Evolutionary conservation across 2,888 invertebrate genomes (phyloP).

Genomic region (Melitaea athalia): DNA sequence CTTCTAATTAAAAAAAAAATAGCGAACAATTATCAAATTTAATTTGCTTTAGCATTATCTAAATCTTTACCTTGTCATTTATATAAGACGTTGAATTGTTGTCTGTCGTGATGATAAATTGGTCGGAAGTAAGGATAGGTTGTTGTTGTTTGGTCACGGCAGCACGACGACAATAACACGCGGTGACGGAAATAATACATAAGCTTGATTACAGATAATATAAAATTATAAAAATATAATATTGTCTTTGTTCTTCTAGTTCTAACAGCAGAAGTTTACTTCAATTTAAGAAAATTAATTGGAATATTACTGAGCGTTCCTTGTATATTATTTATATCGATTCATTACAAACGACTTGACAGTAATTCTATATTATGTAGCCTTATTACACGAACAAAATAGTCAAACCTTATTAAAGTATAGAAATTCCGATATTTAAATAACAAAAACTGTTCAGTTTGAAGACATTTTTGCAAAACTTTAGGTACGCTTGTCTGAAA

Average conservation of each 20-base stretch:
- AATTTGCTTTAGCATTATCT: neutral
- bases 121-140: conserved; percentile 20
- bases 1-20: neutral
- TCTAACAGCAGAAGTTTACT: neutral
- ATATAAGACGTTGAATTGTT: neutral
- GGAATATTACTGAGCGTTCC: neutral
- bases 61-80: conserved; percentile 5
- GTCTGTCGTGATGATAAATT: conserved; percentile 20
- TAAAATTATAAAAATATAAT: conserved; percentile 6
- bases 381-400: no score
- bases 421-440: no score
- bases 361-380: no score
- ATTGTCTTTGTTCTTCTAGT: neutral
- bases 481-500: no score
- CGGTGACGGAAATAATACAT: conserved; percentile 19
- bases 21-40: neutral
- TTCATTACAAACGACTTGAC: neutral
- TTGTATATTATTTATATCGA: neutral
- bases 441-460: no score
- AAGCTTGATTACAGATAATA: conserved; percentile 14
- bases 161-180: conserved; percentile 23
- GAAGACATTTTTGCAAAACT: no score
- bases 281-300: neutral
- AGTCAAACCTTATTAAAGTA: no score
- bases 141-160: conserved; percentile 20